These are phyloP conservation scores for Amphilophus citrinellus DNA, from an alignment of 2,113 vertebrate genomes.

Conservation along the genomic window DNA sequence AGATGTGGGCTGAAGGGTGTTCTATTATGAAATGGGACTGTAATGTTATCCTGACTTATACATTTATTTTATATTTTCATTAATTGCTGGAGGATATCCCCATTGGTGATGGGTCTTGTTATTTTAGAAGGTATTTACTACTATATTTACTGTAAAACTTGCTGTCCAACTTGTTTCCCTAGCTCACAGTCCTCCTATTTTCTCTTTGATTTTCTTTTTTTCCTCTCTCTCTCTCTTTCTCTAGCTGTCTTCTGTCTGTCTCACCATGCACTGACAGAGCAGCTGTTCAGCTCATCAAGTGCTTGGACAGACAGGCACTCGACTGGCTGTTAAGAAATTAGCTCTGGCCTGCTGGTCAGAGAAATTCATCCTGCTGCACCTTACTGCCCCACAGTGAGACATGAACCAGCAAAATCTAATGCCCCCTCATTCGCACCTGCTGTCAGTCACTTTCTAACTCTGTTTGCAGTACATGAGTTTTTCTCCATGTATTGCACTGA, in stretches of 20 bases:
- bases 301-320: slow-evolving; percentile 48
- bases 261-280: slow-evolving; percentile 35
- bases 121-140: background rate
- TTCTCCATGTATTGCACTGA: background rate
- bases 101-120: too few relatives aligned
- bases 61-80: too few relatives aligned
- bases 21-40: too few relatives aligned
- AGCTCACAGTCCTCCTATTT: background rate
- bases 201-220: background rate
- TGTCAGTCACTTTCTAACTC: background rate
- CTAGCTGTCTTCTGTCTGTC: slow-evolving; percentile 13
- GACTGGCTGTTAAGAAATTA: slow-evolving; percentile 42
- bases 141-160: background rate
- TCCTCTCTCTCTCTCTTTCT: background rate
- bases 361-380: slow-evolving; percentile 16
- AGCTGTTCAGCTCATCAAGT: slow-evolving; percentile 72
- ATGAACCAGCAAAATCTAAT: background rate
- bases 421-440: background rate
- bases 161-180: background rate
- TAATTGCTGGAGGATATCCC: too few relatives aligned
- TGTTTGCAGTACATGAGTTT: background rate
- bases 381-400: background rate
- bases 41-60: too few relatives aligned
- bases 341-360: slow-evolving; percentile 32
- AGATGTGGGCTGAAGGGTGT: too few relatives aligned